Evolutionary conservation across 2,888 invertebrate genomes (phyloP).

Genomic region (Hydriomena furcata): DNA sequence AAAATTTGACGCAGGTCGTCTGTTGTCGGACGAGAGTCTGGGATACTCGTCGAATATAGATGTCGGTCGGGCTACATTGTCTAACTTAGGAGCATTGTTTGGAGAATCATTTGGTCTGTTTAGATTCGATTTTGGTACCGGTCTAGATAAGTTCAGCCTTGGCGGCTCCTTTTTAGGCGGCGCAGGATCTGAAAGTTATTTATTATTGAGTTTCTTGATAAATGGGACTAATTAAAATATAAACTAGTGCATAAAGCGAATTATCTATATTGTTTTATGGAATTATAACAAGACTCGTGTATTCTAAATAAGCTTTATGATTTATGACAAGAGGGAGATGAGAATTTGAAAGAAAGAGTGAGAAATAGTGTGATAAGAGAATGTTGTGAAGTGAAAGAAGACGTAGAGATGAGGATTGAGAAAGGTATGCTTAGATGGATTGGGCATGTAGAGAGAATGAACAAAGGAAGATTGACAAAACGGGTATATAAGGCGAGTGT

Average conservation of each 20-base stretch:
- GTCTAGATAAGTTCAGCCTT: conserved; percentile 11
- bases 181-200: conserved; percentile 41
- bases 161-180: conserved; percentile 50
- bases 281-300: too few species aligned
- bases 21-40: background rate
- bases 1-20: conserved; percentile 2
- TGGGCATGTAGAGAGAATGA: too few species aligned
- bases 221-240: too few species aligned
- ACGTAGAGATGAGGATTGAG: too few species aligned
- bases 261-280: background rate
- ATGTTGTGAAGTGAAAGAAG: too few species aligned
- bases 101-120: conserved; percentile 4
- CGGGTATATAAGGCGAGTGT: too few species aligned
- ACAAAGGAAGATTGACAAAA: too few species aligned
- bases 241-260: background rate
- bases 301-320: too few species aligned
- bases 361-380: too few species aligned
- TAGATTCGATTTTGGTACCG: conserved; percentile 4
- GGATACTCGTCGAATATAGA: conserved; percentile 25
- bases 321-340: too few species aligned
- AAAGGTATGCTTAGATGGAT: too few species aligned
- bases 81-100: conserved; percentile 1
- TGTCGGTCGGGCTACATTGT: conserved; percentile 16
- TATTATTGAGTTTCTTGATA: background rate
- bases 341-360: too few species aligned